These are phyloP conservation scores for Ochotona curzoniae DNA, from an alignment of 2,113 vertebrate species.

Conservation along the genomic window DNA sequence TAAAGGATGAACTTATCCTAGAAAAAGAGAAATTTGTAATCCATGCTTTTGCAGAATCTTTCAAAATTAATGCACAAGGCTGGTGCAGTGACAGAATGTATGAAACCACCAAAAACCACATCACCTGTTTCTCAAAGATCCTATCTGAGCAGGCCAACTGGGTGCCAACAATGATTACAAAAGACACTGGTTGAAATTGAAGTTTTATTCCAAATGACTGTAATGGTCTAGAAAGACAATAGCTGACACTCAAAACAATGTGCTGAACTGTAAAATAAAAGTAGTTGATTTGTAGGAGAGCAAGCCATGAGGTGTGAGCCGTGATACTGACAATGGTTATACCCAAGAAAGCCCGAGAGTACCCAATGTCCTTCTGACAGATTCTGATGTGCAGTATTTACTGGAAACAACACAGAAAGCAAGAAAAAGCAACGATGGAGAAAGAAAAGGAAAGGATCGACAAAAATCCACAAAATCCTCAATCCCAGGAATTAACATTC, in stretches of 20 bases:
- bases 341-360: constrained; percentile 77
- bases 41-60: too few relatives aligned
- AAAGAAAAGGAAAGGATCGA: constrained; percentile 66
- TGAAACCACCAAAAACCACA: not conserved
- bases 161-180: constrained; percentile 1
- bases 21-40: too few relatives aligned
- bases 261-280: constrained; percentile 61
- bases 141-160: not conserved
- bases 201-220: constrained; percentile 87
- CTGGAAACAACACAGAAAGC: constrained; percentile 59
- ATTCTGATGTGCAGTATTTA: constrained; percentile 13
- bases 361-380: constrained; percentile 70
- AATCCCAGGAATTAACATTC: constrained; percentile 50
- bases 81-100: too few relatives aligned
- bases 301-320: constrained; percentile 53
- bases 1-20: too few relatives aligned
- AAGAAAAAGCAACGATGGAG: constrained; percentile 75
- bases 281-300: constrained; percentile 57
- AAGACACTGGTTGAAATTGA: constrained; percentile 67
- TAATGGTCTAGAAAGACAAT: constrained; percentile 73
- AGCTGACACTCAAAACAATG: constrained; percentile 77
- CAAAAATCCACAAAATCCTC: not conserved
- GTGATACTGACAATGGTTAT: constrained; percentile 71
- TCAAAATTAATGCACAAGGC: too few relatives aligned
- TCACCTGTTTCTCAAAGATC: not conserved